phyloP scores from a whole-genome alignment of 2,113 vertebrate genomes.

The pig (Sus scrofa) region T2T-Sscrofa CM000830.6:107057501-107058000 shows the following conservation, averaged over 20 bases:
- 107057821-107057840: conserved; percentile 74
- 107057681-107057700: neutral
- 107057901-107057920: conserved; percentile 91
- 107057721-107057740: conserved; percentile 35
- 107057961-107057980: conserved; percentile 85
- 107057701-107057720: neutral
- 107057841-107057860: conserved; percentile 51
- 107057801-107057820: conserved; percentile 71
- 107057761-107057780: conserved; percentile 84
- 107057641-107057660: neutral
- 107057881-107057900: conserved; percentile 75
- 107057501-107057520: neutral
- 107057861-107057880: conserved; percentile 84
- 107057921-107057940: conserved; percentile 98
- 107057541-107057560: neutral
- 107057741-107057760: conserved; percentile 83
- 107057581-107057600: neutral
- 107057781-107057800: conserved; percentile 68
- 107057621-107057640: neutral
- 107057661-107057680: neutral
- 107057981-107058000: conserved; percentile 66
- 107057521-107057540: neutral
- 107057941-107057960: conserved; percentile 95
- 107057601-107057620: neutral
- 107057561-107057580: neutral